Evolutionary conservation across 1,140 invertebrate species (phyloP).

Genomic region (Druon quercuslanigerum): DNA sequence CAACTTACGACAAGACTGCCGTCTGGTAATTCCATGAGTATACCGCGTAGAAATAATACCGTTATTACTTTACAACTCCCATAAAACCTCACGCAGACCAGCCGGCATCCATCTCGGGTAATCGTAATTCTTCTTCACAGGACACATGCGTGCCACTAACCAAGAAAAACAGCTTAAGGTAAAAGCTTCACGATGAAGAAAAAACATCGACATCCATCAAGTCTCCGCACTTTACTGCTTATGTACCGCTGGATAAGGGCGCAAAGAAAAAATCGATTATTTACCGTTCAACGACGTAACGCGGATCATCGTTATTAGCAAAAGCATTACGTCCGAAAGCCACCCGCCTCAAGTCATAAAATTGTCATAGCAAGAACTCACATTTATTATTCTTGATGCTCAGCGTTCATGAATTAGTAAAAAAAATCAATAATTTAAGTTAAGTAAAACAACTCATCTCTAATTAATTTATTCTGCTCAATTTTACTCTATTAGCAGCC

Average conservation of each 20-base stretch:
- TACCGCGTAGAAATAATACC: constrained; percentile 54
- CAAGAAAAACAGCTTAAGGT: constrained; percentile 2
- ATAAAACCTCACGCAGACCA: constrained; percentile 60
- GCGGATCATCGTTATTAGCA: neutral
- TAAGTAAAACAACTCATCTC: neutral
- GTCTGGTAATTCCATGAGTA: constrained; percentile 55
- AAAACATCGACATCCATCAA: constrained; percentile 20
- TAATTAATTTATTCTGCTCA: neutral
- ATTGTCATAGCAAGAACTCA: neutral
- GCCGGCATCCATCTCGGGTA: constrained; percentile 34
- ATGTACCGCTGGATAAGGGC: neutral
- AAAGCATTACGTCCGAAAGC: neutral
- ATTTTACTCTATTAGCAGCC: neutral
- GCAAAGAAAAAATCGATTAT: constrained; percentile 10
- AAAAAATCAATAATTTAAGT: too few relatives aligned
- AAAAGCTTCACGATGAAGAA: neutral
- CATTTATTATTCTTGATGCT: neutral
- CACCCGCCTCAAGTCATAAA: neutral
- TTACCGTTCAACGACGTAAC: neutral
- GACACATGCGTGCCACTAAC: constrained; percentile 5
- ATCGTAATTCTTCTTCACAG: constrained; percentile 6
- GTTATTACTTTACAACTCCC: constrained; percentile 68
- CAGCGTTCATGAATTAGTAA: neutral
- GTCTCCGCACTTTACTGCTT: neutral
- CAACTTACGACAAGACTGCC: constrained; percentile 50